Evolutionary conservation across 92 coral and sea anemone species (phyloP).

Genomic region (Epizoanthus ramosus): DNA sequence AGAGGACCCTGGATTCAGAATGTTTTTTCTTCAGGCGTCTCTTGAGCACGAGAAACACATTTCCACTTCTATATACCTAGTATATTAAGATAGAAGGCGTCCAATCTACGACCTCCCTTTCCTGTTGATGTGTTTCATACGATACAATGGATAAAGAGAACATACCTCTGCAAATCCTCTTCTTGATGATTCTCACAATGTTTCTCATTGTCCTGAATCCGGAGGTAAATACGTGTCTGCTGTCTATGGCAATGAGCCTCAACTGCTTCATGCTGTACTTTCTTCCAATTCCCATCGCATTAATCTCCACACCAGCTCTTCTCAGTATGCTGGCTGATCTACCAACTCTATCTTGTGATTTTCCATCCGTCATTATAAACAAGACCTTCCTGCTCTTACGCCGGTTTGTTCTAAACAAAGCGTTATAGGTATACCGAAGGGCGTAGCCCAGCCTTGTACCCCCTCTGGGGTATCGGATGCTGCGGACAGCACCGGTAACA

Average conservation of each 20-base stretch:
- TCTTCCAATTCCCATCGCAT: constrained; percentile 44
- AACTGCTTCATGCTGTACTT: constrained; percentile 33
- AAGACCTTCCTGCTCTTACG: constrained; percentile 42
- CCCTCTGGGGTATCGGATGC: constrained; percentile 62
- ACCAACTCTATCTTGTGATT: constrained; percentile 55
- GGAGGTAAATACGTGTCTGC: constrained; percentile 39
- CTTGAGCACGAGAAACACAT: too few relatives aligned
- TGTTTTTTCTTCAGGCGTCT: too few relatives aligned
- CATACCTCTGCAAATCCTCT: constrained; percentile 36
- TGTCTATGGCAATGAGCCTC: constrained; percentile 43
- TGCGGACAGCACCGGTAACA: constrained; percentile 51
- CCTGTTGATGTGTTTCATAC: too few relatives aligned
- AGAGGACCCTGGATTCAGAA: too few relatives aligned
- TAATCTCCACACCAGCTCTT: constrained; percentile 34
- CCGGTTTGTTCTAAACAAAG: constrained; percentile 53
- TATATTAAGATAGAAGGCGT: too few relatives aligned
- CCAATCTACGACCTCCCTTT: too few relatives aligned
- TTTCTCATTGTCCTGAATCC: constrained; percentile 42
- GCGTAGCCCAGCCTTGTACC: constrained; percentile 58
- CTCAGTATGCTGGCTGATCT: constrained; percentile 43
- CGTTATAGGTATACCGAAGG: constrained; percentile 36
- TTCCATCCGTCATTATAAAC: constrained; percentile 63
- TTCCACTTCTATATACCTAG: too few relatives aligned
- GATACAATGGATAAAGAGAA: neutral
- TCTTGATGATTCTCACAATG: constrained; percentile 18